Evolutionary conservation across 2,797 vertebrate genomes (phyloP).

Genomic region (Uromys caudimaculatus): DNA sequence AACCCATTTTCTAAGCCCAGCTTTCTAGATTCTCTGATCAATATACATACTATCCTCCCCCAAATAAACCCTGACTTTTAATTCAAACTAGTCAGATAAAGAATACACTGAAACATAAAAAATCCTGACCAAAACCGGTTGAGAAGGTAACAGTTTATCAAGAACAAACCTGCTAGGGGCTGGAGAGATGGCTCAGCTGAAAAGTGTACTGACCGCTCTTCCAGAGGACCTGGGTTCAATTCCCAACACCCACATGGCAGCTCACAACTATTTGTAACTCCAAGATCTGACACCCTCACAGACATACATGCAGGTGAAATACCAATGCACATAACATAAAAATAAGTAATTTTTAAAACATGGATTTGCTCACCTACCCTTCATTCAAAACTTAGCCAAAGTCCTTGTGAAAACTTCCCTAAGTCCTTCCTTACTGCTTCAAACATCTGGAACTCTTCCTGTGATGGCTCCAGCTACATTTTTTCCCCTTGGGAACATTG

Average conservation of each 20-base stretch:
- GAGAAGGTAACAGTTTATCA: neutral
- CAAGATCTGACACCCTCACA: neutral
- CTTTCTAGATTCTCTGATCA: neutral
- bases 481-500: neutral
- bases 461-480: neutral
- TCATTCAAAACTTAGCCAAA: constrained; percentile 35
- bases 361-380: neutral
- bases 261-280: neutral
- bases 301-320: neutral
- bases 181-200: neutral
- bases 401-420: neutral
- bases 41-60: neutral
- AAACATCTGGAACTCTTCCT: neutral
- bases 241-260: neutral
- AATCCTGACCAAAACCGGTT: neutral
- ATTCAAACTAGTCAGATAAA: neutral
- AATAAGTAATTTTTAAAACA: neutral
- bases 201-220: neutral
- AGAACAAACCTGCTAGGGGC: neutral
- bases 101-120: neutral
- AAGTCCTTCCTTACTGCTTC: neutral
- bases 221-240: neutral
- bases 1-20: neutral
- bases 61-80: neutral
- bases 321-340: neutral